Conservation (phyloP, 1,140 invertebrate genomes). For the Drosophila pseudoananassae region DNA sequence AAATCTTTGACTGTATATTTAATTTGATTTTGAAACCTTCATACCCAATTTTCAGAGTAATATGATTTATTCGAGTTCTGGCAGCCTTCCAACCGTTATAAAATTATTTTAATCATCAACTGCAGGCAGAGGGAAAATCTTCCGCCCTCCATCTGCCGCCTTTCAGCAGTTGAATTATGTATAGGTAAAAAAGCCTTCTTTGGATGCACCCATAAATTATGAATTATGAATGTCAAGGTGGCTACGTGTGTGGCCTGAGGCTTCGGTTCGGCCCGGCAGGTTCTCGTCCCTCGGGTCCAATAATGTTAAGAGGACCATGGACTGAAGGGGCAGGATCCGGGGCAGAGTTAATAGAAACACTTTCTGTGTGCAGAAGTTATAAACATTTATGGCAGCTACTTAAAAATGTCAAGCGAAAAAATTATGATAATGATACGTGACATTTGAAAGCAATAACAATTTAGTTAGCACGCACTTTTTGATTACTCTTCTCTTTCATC, state of each 20-base stretch:
- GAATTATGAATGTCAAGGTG: slow-evolving; percentile 73
- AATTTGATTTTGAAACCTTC: not conserved
- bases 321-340: not conserved
- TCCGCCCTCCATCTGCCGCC: slow-evolving; percentile 17
- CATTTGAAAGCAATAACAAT: slow-evolving; percentile 82
- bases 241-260: slow-evolving; percentile 38
- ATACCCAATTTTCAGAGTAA: not conserved
- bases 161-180: slow-evolving; percentile 30
- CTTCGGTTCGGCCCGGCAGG: not conserved
- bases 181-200: slow-evolving; percentile 28
- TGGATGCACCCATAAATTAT: slow-evolving; percentile 73
- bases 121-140: slow-evolving; percentile 38
- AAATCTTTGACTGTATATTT: too few relatives aligned
- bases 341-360: slow-evolving; percentile 69
- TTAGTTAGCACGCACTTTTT: slow-evolving; percentile 81
- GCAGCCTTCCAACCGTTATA: slow-evolving; percentile 21
- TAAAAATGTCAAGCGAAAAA: slow-evolving; percentile 81
- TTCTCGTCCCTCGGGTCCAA: slow-evolving; percentile 64
- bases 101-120: slow-evolving; percentile 52
- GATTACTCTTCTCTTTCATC: slow-evolving; percentile 58
- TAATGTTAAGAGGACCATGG: slow-evolving; percentile 58
- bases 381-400: slow-evolving; percentile 82
- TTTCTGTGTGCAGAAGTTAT: slow-evolving; percentile 65
- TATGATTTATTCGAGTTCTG: not conserved
- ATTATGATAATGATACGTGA: slow-evolving; percentile 83